These are phyloP conservation scores for Harpegnathos saltator DNA, from an alignment of 1,140 invertebrate genomes.

Conservation along the genomic window DNA sequence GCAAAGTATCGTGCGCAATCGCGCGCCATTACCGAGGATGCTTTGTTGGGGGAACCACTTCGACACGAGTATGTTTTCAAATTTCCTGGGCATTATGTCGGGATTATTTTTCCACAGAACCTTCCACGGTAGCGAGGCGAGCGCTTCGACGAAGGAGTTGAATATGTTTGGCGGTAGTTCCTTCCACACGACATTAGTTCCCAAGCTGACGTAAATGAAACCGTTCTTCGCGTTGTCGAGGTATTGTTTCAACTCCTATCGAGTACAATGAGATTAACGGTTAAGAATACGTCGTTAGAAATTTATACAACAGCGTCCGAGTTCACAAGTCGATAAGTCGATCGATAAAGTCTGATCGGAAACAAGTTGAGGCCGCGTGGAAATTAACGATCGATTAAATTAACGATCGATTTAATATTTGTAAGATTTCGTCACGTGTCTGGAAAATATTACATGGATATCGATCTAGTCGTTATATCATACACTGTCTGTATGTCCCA, in stretches of 20 bases:
- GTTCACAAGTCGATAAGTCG: too few species aligned
- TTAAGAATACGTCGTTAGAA: conserved; percentile 17
- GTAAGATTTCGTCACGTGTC: too few species aligned
- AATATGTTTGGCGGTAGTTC: conserved; percentile 70
- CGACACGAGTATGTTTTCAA: conserved; percentile 78
- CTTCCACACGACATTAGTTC: conserved; percentile 82
- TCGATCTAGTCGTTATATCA: too few species aligned
- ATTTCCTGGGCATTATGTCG: conserved; percentile 9
- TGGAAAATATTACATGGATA: too few species aligned
- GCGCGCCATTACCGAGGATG: conserved; percentile 74
- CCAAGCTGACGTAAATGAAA: conserved; percentile 87
- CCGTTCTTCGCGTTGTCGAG: conserved; percentile 85
- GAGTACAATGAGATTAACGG: not conserved
- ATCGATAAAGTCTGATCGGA: too few species aligned
- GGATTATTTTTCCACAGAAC: conserved; percentile 75
- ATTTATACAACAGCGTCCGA: not conserved
- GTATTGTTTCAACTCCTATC: conserved; percentile 83
- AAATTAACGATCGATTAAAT: too few species aligned
- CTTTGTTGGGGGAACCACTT: conserved; percentile 83
- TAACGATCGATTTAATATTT: too few species aligned
- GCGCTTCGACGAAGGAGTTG: conserved; percentile 84
- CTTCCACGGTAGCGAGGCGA: conserved; percentile 78
- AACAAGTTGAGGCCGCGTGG: too few species aligned
- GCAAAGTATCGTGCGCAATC: not conserved
- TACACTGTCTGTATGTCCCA: too few species aligned